These are phyloP conservation scores for Capreolus pygargus DNA, from an alignment of 2,113 vertebrate species.

Conservation along the genomic window DNA sequence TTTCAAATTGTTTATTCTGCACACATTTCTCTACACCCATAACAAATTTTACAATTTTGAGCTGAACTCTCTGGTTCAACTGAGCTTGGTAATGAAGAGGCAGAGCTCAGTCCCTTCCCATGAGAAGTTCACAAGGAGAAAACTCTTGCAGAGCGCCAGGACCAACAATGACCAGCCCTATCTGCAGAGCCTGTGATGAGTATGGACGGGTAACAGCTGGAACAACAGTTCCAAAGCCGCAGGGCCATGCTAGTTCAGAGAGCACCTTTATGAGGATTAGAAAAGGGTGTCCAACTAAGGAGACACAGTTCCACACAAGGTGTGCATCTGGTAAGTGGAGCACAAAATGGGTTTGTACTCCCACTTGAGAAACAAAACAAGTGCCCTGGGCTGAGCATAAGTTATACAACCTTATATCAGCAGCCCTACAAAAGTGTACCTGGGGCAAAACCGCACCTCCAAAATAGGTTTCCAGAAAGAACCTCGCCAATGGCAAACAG, in stretches of 20 bases:
- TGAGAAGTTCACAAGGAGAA: neutral
- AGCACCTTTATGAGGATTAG: neutral
- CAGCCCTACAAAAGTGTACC: neutral
- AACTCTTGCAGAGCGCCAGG: neutral
- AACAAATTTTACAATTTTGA: conserved; percentile 45
- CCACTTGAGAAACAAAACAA: neutral
- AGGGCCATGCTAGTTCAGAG: neutral
- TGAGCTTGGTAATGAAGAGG: neutral
- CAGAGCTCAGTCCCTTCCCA: neutral
- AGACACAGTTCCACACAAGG: neutral
- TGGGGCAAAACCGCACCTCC: neutral
- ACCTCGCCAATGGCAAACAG: neutral
- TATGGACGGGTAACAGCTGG: neutral
- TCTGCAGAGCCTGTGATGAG: neutral
- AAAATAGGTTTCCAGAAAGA: neutral
- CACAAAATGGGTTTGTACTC: neutral
- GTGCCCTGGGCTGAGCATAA: neutral
- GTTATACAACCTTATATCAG: neutral
- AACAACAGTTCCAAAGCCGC: neutral
- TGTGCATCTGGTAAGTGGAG: neutral
- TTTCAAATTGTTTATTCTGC: neutral
- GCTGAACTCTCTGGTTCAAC: neutral
- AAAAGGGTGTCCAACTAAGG: neutral
- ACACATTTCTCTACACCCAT: neutral
- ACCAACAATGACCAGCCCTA: neutral